Base-by-base conservation (phyloP, 2,888 invertebrate genomes). In the Thereva unica region DNA sequence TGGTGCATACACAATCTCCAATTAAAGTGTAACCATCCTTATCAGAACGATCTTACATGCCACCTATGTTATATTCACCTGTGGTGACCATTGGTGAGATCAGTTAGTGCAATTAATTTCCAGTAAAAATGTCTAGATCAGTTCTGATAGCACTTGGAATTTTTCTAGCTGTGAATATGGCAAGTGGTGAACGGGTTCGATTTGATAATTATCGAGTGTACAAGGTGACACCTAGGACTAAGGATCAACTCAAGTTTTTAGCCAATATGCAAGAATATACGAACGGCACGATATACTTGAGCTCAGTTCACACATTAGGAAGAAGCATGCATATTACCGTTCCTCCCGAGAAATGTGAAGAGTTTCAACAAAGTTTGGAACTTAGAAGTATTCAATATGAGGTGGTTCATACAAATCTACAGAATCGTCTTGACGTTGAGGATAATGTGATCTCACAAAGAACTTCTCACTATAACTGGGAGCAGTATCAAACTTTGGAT, bases 191-290 rank as follows among this genome's bases (percentile, higher is more conserved):
- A 42, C 66, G 69, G 9, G 66, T 71, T 10, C 77, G 72, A 50
- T 81, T 80, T 70, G 77, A 75, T 66, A 78, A 79, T 67, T 76
- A 78, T 68, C 78, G 80, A 56, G 70, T 81, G 35, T 71, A 80
- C 9, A 75, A 82, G 63, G 72, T 82, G 34, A 73, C 73, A 4
- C 78, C 82, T 0, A 72, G 68, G 10, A 77, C 76, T 1, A 71
- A 74, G 10, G 74, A 70, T 2, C 79, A 83, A n/a, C 71, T 80
- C n/a, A 72, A 74, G 4, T 75, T 77, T 40, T 68, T 83, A 37
- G 71, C 72, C 0, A 76, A 77, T 8, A 34, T 69, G 7, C 65
- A 69, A 54, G 55, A 10, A 38, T 37, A 45, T 12, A 67, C 67
- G 54, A 67, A 69, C 41, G 65, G 67, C 56, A 9, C 67, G 38